Evolutionary conservation across 1,140 invertebrate genomes (phyloP).

Genomic region (Ceratina calcarata): DNA sequence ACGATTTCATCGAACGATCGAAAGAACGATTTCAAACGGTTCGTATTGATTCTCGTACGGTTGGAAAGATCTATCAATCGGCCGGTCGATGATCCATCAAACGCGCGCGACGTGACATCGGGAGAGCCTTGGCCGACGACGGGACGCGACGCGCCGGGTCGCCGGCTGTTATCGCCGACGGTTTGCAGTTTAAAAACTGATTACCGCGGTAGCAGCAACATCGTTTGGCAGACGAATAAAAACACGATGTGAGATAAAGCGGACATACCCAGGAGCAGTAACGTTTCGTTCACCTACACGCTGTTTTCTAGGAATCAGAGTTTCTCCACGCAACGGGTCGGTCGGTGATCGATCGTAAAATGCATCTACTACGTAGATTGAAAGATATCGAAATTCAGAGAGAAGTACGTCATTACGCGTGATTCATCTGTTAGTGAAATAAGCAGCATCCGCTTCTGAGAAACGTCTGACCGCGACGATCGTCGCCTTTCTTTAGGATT

Average conservation of each 20-base stretch:
- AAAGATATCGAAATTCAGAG: constrained; percentile 11
- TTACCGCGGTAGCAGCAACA: background rate
- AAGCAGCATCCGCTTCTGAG: constrained; percentile 20
- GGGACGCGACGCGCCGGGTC: background rate
- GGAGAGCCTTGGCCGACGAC: background rate
- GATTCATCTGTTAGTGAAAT: constrained; percentile 29
- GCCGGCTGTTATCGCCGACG: background rate
- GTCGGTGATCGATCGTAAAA: background rate
- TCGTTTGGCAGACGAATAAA: background rate
- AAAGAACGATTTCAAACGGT: no score
- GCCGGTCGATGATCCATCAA: background rate
- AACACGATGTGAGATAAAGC: background rate
- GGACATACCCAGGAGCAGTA: no score
- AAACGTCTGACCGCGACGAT: background rate
- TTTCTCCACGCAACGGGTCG: no score
- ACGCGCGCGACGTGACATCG: background rate
- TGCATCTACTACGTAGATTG: background rate
- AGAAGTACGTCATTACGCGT: constrained; percentile 31
- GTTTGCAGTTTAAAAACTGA: background rate
- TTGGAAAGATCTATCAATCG: background rate
- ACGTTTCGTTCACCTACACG: no score
- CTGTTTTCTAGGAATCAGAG: no score
- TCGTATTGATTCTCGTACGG: no score
- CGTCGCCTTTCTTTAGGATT: background rate
- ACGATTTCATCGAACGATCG: background rate